Evolutionary conservation across 2,797 vertebrate genomes (phyloP), one percentile per base, ranked within the genome.

Genomic region (Pangasius djambal): DNA sequence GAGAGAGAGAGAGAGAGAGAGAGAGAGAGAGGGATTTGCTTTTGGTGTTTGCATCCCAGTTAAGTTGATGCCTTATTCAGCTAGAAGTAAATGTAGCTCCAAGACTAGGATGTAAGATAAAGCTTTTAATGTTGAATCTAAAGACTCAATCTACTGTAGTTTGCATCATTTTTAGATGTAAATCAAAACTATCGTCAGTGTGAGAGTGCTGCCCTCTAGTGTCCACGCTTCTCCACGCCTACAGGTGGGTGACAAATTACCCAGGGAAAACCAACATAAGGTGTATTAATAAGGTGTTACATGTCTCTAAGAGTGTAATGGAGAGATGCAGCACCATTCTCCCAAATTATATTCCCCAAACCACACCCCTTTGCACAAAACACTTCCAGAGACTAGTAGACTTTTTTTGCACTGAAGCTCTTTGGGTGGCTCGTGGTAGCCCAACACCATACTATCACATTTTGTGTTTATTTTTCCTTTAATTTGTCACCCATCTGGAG

Each of bases 161-260:
- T 22, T 74, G 13, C 12, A 9, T 74, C 7, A 1, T 78, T 75
- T 55, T 34, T 55, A 55, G 10, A 52, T 3, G 2, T 1, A 16
- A n/a, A 50, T 18, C 50, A 10, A 6, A 22, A 34, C 20, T 7
- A 59, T 5, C 25, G 67, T 81, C 10, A 7, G 50, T 90, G 82
- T 59, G 67, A 85, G 52, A 83, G n/a, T 86, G 77, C 90, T 90
- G 90, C 89, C 89, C 87, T 91, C 90, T 90, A 70, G 83, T 91
- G 75, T 4, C 77, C 16, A 4, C 4, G 15, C 50, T 9, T 55
- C 77, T 31, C 75, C n/a, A 79, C 50, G 31, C 50, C 75, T 55
- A 31, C 25, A 77, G 40, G 37, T 12, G 37, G 69, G 34, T 37
- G 34, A 40, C 34, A 37, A 72, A 72, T 37, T 20, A 72, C 34